A percentile compares a stretch with the other conserved stretches of the same genome.
Conservation (phyloP, 2,888 invertebrate genomes). For the Cotesia congregata region DNA sequence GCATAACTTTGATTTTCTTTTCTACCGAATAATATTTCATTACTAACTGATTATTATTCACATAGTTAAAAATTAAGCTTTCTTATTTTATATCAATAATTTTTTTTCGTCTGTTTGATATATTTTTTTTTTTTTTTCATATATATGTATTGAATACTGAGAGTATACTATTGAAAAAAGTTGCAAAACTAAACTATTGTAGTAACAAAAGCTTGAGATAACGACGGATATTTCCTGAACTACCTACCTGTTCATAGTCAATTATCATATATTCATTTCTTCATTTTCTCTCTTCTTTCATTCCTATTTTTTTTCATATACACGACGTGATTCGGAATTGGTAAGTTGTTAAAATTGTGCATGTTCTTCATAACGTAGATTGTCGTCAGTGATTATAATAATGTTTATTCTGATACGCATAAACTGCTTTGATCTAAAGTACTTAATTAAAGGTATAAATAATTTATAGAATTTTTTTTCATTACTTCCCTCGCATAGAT, state of each 20-base stretch:
- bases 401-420: background rate
- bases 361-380: background rate
- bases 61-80: background rate
- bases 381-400: background rate
- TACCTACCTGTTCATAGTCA: constrained; percentile 26
- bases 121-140: constrained; percentile 9
- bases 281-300: constrained; percentile 3
- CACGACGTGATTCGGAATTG: background rate
- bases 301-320: background rate
- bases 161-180: constrained; percentile 41
- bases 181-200: constrained; percentile 34
- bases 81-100: background rate
- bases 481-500: background rate
- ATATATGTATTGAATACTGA: constrained; percentile 8
- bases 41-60: background rate
- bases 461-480: background rate
- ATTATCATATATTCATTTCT: constrained; percentile 2
- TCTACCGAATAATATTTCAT: too few species aligned
- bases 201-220: constrained; percentile 18
- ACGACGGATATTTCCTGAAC: constrained; percentile 23
- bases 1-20: too few species aligned
- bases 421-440: background rate
- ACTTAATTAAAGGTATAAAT: background rate
- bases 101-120: background rate
- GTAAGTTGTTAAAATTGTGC: background rate